Base-by-base conservation (phyloP, 2,888 invertebrate species). In the Microdon myrmicae region DNA sequence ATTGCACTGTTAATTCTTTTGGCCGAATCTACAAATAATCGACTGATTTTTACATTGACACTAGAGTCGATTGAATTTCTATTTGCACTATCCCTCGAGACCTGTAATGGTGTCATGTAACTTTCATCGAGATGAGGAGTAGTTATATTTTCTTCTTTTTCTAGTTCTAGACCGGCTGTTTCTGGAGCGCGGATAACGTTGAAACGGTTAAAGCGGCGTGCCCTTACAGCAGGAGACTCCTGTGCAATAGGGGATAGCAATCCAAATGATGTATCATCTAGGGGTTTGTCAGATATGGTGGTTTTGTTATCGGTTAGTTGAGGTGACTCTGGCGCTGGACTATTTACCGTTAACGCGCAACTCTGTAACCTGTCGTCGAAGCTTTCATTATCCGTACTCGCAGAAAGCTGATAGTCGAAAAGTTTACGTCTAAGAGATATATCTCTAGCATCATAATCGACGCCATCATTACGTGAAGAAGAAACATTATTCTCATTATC, bases 401-500 rank as follows among this genome's bases (percentile, higher is more conserved):
- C 58, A n/a, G 72, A 68, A 28, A 74, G 72, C 10, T 77, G 74
- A 55, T 74, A 55, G 25, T 75, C 76, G 9, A 80, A 80, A 2
- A 80, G 69, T 56, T 80, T 79, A 3, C 80, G 74, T 0, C 80
- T 71, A 66, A 80, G 71, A 0, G 80, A 79, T 8, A 72, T 75
- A 54, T 79, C 79, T 3, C 77, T 74, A 0, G 69, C 49, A 20
- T 78, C 78, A 2, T 72, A 67, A 71, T 83, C 87, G 1, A 84
- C 84, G 68, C 81, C 28, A 20, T 6, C n/a, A 10, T 35, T 28
- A 20, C 26, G 6, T 2, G 19, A 16, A 9, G 16, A 20, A 14
- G 19, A 35, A n/a, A 20, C 31, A 1, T 22, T 22, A n/a, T 72
- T 70, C 20, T 69, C 73, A 8, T 75, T 71, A 13, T 75, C 78